A percentile compares a stretch with the other conserved stretches of the same genome.
Evolutionary conservation across 1,140 invertebrate genomes (phyloP).

Genomic region (Camponotus floridanus): DNA sequence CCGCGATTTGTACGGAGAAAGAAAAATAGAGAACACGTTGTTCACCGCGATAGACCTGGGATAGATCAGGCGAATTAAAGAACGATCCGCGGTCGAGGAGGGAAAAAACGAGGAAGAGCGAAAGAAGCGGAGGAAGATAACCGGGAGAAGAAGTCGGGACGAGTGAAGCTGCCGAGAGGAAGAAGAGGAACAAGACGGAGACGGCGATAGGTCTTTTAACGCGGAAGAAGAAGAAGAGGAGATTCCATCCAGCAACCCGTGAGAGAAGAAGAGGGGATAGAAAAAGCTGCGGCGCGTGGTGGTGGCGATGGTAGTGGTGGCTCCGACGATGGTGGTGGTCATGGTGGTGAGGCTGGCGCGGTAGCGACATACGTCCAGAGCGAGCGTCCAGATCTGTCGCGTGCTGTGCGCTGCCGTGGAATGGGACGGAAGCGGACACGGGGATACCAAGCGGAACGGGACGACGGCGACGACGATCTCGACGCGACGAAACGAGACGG

Average conservation of each 20-base stretch:
- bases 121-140: slow-evolving; percentile 1
- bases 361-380: slow-evolving; percentile 59
- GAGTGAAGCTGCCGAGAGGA: slow-evolving; percentile 25
- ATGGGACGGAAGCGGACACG: slow-evolving; percentile 67
- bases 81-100: not conserved
- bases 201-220: not conserved
- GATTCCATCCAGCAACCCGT: not conserved
- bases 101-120: not conserved
- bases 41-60: not conserved
- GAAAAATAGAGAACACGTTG: slow-evolving; percentile 3
- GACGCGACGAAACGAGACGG: not conserved
- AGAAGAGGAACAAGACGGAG: slow-evolving; percentile 6
- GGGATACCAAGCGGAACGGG: slow-evolving; percentile 45
- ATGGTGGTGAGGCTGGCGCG: slow-evolving; percentile 49
- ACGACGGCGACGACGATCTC: not conserved
- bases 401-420: slow-evolving; percentile 71
- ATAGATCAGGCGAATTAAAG: slow-evolving; percentile 1
- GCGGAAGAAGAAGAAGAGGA: slow-evolving; percentile 28
- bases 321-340: slow-evolving; percentile 47
- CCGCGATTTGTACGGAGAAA: not conserved
- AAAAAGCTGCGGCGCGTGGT: slow-evolving; percentile 53
- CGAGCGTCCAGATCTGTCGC: slow-evolving; percentile 77
- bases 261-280: slow-evolving; percentile 24
- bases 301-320: slow-evolving; percentile 58
- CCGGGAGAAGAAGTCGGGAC: not conserved